These are phyloP conservation scores for Lepisosteus oculatus DNA, from an alignment of 2,113 vertebrate genomes.

Conservation along the genomic window DNA sequence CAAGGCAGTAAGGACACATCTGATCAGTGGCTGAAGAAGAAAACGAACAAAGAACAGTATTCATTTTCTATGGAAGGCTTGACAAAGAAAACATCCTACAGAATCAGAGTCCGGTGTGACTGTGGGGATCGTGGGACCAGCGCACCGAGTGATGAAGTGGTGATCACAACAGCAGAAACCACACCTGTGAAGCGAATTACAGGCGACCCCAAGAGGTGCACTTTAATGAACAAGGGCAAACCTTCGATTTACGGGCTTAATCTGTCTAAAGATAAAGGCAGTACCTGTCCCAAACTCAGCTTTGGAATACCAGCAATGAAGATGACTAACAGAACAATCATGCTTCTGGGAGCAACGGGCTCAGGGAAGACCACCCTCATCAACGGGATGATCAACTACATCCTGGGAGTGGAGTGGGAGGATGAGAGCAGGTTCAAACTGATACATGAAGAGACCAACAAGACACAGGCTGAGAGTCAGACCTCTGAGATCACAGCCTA, in stretches of 20 bases:
- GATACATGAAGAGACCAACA: constrained; percentile 6
- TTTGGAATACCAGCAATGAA: neutral
- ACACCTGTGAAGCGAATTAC: neutral
- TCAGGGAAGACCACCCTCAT: constrained; percentile 28
- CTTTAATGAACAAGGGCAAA: neutral
- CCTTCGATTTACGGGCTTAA: neutral
- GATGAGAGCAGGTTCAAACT: constrained; percentile 22
- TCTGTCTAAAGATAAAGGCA: neutral
- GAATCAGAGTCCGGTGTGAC: too few species aligned
- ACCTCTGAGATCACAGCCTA: constrained; percentile 26
- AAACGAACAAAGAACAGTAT: too few species aligned
- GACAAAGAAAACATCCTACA: too few species aligned
- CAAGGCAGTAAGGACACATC: too few species aligned
- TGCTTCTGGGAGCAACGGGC: constrained; percentile 23
- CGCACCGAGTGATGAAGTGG: neutral
- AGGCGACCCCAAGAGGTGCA: neutral
- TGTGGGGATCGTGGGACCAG: too few species aligned
- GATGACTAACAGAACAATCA: constrained; percentile 8
- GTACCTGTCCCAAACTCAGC: neutral
- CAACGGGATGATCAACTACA: constrained; percentile 31
- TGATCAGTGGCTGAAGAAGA: too few species aligned
- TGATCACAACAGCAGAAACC: neutral
- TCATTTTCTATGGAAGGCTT: too few species aligned
- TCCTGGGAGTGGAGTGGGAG: constrained; percentile 27
- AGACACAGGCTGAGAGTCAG: constrained; percentile 30